Percentiles rank a stretch among this genome's conserved stretches.
Evolutionary conservation across 2,113 vertebrate genomes (phyloP).

Genomic region (Nothocercus julius): DNA sequence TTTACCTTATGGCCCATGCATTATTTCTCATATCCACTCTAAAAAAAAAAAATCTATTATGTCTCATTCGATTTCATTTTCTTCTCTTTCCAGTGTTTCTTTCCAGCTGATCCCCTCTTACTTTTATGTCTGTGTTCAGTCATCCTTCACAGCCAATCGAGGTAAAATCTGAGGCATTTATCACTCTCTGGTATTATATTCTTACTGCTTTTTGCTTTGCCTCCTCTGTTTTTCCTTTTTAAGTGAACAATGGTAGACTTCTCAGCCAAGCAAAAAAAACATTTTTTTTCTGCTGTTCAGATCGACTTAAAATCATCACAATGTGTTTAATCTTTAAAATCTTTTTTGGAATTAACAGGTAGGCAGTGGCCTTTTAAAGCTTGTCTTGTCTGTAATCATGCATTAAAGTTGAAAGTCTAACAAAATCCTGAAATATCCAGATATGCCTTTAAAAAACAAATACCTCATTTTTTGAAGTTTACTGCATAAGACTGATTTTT

Average conservation of each 20-base stretch:
- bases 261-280: not conserved
- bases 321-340: not conserved
- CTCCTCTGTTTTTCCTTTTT: not conserved
- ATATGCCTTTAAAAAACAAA: slow-evolving; percentile 6
- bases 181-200: not conserved
- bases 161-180: not conserved
- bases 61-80: not conserved
- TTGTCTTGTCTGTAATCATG: not conserved
- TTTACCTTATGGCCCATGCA: not conserved
- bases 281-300: slow-evolving; percentile 1
- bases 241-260: not conserved
- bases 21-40: not conserved
- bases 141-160: not conserved
- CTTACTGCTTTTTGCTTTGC: not conserved
- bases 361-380: not conserved
- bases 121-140: not conserved
- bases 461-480: not conserved
- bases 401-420: slow-evolving; percentile 6
- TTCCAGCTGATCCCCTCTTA: not conserved
- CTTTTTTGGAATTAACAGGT: not conserved
- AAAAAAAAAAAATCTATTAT: not conserved
- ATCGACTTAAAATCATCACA: not conserved
- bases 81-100: not conserved
- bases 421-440: slow-evolving; percentile 18
- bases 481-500: not conserved